A percentile compares a stretch with the other conserved stretches of the same genome.
Evolutionary conservation across 2,888 invertebrate species (phyloP).

Genomic region (Megamerina dolium): DNA sequence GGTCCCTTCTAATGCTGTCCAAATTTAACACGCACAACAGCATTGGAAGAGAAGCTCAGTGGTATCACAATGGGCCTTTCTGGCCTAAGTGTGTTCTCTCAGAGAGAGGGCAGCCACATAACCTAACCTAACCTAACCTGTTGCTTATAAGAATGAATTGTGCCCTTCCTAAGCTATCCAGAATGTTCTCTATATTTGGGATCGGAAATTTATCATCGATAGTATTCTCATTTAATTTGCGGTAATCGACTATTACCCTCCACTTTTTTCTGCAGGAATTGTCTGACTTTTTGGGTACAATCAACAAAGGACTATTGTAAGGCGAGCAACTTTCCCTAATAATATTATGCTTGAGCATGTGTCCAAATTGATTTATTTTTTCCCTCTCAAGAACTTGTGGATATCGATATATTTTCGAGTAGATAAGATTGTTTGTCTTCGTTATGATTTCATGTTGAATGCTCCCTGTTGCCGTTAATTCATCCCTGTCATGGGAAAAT

Average conservation of each 20-base stretch:
- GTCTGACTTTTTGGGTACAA: constrained; percentile 12
- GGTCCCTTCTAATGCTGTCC: too few species aligned
- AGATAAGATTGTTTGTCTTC: constrained; percentile 10
- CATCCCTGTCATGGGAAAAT: constrained; percentile 14
- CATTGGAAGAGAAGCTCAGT: too few species aligned
- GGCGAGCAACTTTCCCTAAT: constrained; percentile 11
- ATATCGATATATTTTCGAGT: constrained; percentile 16
- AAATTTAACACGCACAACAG: too few species aligned
- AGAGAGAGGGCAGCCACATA: too few species aligned
- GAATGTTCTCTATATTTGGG: constrained; percentile 10
- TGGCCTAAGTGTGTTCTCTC: too few species aligned
- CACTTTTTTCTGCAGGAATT: constrained; percentile 12
- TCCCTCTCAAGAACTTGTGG: constrained; percentile 17
- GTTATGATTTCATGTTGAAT: constrained; percentile 17
- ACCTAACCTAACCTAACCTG: too few species aligned
- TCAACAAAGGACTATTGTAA: constrained; percentile 14
- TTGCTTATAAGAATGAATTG: too few species aligned
- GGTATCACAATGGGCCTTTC: too few species aligned
- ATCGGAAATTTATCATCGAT: constrained; percentile 16
- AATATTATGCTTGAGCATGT: constrained; percentile 6
- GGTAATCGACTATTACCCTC: constrained; percentile 11
- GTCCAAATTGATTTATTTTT: neutral
- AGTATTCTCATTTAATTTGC: constrained; percentile 11
- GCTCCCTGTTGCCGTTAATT: constrained; percentile 11
- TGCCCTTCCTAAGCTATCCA: neutral